Percentiles rank a stretch among this genome's conserved stretches.
These are phyloP conservation scores for Pyralis farinalis DNA, from an alignment of 2,888 invertebrate genomes.

Conservation along the genomic window DNA sequence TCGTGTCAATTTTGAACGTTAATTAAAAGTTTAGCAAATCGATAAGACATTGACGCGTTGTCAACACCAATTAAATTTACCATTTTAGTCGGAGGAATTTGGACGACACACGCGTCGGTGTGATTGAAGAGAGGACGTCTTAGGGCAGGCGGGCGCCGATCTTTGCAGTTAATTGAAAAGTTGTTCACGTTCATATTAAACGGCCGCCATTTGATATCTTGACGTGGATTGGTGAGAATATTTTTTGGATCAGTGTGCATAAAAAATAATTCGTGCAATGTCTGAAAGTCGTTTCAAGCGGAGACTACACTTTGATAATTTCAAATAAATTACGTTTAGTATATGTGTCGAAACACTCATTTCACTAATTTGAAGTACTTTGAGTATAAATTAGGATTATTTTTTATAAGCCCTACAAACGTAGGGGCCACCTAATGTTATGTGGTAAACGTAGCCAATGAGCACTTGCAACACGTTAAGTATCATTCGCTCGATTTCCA, in stretches of 20 bases:
- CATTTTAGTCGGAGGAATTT: not conserved
- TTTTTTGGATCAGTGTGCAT: not conserved
- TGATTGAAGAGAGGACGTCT: not conserved
- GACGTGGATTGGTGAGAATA: not conserved
- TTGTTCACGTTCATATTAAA: constrained; percentile 11
- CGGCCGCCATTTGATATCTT: not conserved
- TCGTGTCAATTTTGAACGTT: not conserved
- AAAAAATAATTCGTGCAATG: not conserved
- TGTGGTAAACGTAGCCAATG: too few relatives aligned
- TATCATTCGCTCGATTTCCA: too few relatives aligned
- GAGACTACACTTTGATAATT: too few relatives aligned
- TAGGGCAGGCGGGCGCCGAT: constrained; percentile 19
- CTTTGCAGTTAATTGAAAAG: constrained; percentile 19
- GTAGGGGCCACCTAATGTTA: too few relatives aligned
- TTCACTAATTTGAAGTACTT: too few relatives aligned
- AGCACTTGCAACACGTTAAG: too few relatives aligned
- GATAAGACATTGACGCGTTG: not conserved
- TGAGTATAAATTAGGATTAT: too few relatives aligned
- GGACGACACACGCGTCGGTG: not conserved
- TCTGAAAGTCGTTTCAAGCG: too few relatives aligned
- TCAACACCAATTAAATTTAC: not conserved
- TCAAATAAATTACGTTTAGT: too few relatives aligned
- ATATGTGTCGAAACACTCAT: too few relatives aligned
- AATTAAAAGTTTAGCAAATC: not conserved
- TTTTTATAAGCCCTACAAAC: too few relatives aligned